Percentiles rank a stretch among this genome's conserved stretches.
phyloP scores from a whole-genome alignment of 1,140 invertebrate species.

The Maniola jurtina region DNA sequence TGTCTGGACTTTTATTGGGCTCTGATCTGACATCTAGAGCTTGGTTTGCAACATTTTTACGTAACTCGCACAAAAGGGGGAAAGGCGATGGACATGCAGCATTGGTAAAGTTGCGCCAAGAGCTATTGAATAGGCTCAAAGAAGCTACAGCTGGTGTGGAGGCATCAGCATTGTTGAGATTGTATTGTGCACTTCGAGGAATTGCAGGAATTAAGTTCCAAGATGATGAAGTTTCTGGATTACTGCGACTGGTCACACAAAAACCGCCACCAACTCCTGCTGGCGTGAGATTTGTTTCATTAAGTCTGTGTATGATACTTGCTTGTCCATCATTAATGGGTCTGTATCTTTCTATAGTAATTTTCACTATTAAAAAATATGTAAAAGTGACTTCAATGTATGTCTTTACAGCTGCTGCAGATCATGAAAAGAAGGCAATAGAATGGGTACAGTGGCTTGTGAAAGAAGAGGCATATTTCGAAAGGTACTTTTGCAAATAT shows the following conservation, averaged over 20 bases:
- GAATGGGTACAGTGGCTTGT: constrained; percentile 97
- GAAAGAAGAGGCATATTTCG: constrained; percentile 92
- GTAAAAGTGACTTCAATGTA: background rate
- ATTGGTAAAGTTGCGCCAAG: constrained; percentile 87
- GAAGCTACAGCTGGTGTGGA: constrained; percentile 66
- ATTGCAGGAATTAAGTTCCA: constrained; percentile 95
- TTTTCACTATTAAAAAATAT: background rate
- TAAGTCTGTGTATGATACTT: constrained; percentile 96
- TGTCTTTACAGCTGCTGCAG: constrained; percentile 76
- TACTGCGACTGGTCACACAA: constrained; percentile 92
- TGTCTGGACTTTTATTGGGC: constrained; percentile 93
- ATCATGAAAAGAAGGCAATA: constrained; percentile 93
- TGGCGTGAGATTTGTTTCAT: constrained; percentile 94
- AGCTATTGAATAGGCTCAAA: constrained; percentile 84
- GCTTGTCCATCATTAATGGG: constrained; percentile 94
- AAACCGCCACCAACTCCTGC: constrained; percentile 93
- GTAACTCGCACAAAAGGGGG: constrained; percentile 91
- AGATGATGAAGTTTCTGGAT: constrained; percentile 93
- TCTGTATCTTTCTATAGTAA: constrained; percentile 39
- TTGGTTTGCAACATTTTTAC: constrained; percentile 95
- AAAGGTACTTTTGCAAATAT: constrained; percentile 72
- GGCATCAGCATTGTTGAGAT: constrained; percentile 76
- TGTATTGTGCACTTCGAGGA: constrained; percentile 95
- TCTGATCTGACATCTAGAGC: constrained; percentile 93
- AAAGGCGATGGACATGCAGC: constrained; percentile 87